These are phyloP conservation scores for Hippoglossus hippoglossus DNA, from an alignment of 2,797 vertebrate species.

Conservation along the genomic window DNA sequence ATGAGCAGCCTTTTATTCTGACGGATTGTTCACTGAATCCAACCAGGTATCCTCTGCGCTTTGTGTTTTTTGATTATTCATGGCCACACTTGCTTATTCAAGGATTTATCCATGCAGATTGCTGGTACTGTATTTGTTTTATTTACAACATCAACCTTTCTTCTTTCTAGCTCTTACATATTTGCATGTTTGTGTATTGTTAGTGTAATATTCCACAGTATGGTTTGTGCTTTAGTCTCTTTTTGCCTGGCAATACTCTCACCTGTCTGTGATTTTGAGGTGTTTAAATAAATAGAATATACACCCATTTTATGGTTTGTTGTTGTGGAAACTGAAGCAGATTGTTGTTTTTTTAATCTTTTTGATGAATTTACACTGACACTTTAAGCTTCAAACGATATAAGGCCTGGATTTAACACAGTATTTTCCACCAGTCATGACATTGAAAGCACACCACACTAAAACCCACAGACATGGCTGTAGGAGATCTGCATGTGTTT, in stretches of 20 bases:
- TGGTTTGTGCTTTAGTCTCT: slow-evolving; percentile 28
- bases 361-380: background rate
- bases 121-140: slow-evolving; percentile 46
- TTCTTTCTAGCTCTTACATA: slow-evolving; percentile 32
- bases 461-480: slow-evolving; percentile 9
- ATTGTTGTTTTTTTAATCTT: background rate
- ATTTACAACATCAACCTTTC: slow-evolving; percentile 10
- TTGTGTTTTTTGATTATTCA: slow-evolving; percentile 25
- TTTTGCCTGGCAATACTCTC: slow-evolving; percentile 16
- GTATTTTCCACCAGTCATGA: background rate
- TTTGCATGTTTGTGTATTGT: slow-evolving; percentile 51
- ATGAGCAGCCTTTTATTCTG: slow-evolving; percentile 43
- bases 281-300: slow-evolving; percentile 68
- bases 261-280: slow-evolving; percentile 43
- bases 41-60: slow-evolving; percentile 43
- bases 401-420: slow-evolving; percentile 26
- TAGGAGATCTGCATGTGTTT: slow-evolving; percentile 11
- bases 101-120: slow-evolving; percentile 26
- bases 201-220: slow-evolving; percentile 26
- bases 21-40: slow-evolving; percentile 51
- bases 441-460: background rate
- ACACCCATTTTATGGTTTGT: slow-evolving; percentile 43
- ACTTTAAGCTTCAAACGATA: background rate
- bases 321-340: slow-evolving; percentile 38
- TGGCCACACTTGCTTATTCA: slow-evolving; percentile 29